phyloP scores from a whole-genome alignment of 1,140 invertebrate species.

The Microplitis demolitor region DNA sequence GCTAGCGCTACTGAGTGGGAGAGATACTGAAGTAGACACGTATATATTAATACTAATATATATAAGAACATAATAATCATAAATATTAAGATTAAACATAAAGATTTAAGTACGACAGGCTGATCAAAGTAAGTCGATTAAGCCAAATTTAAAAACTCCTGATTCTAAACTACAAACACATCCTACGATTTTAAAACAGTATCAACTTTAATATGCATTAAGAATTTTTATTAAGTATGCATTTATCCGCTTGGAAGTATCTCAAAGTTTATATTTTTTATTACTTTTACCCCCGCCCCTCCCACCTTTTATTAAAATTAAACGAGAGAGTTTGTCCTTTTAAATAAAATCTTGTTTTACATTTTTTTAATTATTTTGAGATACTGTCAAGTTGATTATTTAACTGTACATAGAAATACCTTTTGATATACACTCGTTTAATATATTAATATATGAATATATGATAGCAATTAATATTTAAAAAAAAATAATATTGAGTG shows the following conservation, averaged over 20 bases:
- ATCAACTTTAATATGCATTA: constrained; percentile 44
- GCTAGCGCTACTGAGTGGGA: constrained; percentile 45
- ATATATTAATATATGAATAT: constrained; percentile 37
- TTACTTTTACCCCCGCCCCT: neutral
- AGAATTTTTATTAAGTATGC: constrained; percentile 55
- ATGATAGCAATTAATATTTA: constrained; percentile 42
- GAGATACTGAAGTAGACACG: constrained; percentile 47
- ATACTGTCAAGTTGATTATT: constrained; percentile 27
- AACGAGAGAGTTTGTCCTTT: too few species aligned
- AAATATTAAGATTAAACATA: too few species aligned
- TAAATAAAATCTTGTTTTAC: neutral
- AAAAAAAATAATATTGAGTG: constrained; percentile 17
- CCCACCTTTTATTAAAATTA: neutral
- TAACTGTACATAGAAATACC: constrained; percentile 48
- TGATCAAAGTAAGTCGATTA: neutral
- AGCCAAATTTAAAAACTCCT: constrained; percentile 15
- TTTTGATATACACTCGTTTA: constrained; percentile 51
- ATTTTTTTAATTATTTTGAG: constrained; percentile 11
- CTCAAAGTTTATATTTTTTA: constrained; percentile 24
- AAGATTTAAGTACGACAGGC: neutral
- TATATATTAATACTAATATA: constrained; percentile 45
- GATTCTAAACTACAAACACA: constrained; percentile 27
- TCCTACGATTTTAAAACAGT: constrained; percentile 27
- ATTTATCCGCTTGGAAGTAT: constrained; percentile 24
- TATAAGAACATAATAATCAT: neutral